Conservation (phyloP, 2,888 invertebrate species). For the Pachliopta kotzebuea region DNA sequence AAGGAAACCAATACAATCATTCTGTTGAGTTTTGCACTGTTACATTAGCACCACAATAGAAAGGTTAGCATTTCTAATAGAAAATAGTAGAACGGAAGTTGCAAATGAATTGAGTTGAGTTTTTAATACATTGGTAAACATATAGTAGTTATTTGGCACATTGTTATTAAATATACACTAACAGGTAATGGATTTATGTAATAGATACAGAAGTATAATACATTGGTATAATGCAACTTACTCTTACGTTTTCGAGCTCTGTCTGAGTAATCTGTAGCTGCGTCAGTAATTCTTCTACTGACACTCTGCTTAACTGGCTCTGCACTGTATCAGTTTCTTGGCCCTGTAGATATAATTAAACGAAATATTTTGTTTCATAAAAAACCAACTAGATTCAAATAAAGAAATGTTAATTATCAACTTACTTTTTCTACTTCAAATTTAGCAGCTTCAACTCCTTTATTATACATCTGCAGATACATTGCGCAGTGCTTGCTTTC, state of each 20-base stretch:
- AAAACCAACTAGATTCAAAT: too few species aligned
- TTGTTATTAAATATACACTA: background rate
- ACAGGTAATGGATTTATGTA: slow-evolving; percentile 1
- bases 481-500: slow-evolving; percentile 87
- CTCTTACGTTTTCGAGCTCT: slow-evolving; percentile 93
- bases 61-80: slow-evolving; percentile 34
- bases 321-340: slow-evolving; percentile 60
- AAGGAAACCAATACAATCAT: slow-evolving; percentile 16
- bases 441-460: slow-evolving; percentile 89
- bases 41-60: slow-evolving; percentile 29
- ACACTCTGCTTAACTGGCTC: slow-evolving; percentile 84
- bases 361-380: background rate
- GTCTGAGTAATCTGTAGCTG: slow-evolving; percentile 92
- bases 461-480: slow-evolving; percentile 91
- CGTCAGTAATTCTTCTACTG: slow-evolving; percentile 90
- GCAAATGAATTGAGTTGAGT: slow-evolving; percentile 19
- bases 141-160: slow-evolving; percentile 12
- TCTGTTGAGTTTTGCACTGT: background rate
- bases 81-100: slow-evolving; percentile 21
- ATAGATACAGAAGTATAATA: slow-evolving; percentile 10
- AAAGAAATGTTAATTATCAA: slow-evolving; percentile 17
- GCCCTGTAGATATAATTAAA: slow-evolving; percentile 53
- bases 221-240: slow-evolving; percentile 61
- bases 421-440: slow-evolving; percentile 86
- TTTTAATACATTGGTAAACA: slow-evolving; percentile 19